Percentiles rank a stretch among this genome's conserved stretches.
phyloP scores from a whole-genome alignment of 2,113 vertebrate species.

The Fulica atra region DNA sequence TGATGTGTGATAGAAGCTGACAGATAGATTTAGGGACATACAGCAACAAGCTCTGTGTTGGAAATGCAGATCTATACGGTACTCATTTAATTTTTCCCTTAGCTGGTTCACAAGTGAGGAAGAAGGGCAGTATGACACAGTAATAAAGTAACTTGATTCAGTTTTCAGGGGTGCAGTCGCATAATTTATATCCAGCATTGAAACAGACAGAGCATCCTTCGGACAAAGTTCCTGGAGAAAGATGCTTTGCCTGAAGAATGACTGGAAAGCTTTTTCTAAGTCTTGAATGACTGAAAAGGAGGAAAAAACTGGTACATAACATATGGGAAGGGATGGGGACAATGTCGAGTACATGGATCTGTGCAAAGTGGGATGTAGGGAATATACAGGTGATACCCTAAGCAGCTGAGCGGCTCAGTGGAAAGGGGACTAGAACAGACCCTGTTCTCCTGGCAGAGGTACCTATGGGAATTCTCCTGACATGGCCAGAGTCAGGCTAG shows the following conservation, averaged over 20 bases:
- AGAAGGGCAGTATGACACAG: background rate
- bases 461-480: background rate
- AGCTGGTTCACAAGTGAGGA: background rate
- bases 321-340: background rate
- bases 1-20: constrained; percentile 34
- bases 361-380: background rate
- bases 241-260: background rate
- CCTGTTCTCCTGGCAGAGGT: background rate
- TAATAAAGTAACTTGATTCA: background rate
- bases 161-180: background rate
- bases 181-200: background rate
- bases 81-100: constrained; percentile 21
- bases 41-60: background rate
- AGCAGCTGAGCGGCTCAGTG: background rate
- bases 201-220: background rate
- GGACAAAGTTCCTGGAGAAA: background rate
- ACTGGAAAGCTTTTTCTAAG: background rate
- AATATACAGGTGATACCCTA: accelerated
- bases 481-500: background rate
- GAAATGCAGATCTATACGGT: constrained; percentile 6
- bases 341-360: background rate
- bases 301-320: background rate
- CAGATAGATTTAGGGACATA: constrained; percentile 35
- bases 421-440: background rate
- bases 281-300: background rate